Conservation (phyloP, 2,797 vertebrate genomes). For the Oryzias dopingdopingensis region DNA sequence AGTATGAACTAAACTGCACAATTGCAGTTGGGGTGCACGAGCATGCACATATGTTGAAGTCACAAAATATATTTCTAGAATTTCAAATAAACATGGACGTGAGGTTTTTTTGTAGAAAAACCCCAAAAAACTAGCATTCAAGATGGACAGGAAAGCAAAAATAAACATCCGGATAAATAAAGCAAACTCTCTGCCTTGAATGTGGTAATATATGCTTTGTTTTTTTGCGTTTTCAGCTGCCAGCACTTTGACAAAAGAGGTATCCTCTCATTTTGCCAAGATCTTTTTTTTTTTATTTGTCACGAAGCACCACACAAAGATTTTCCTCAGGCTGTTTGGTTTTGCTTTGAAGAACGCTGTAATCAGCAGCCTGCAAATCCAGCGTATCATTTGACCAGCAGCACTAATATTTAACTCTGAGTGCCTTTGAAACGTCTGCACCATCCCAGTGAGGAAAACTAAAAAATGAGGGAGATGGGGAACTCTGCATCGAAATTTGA, state of each 20-base stretch:
- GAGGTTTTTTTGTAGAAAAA: too few species aligned
- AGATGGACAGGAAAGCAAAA: too few species aligned
- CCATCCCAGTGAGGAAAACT: slow-evolving; percentile 11
- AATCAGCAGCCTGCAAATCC: slow-evolving; percentile 56
- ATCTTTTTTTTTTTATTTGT: slow-evolving; percentile 10
- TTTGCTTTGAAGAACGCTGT: slow-evolving; percentile 35
- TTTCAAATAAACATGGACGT: too few species aligned
- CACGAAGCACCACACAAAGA: slow-evolving; percentile 25
- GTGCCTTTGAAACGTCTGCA: slow-evolving; percentile 42
- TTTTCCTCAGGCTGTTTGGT: slow-evolving; percentile 41
- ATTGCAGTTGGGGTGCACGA: too few species aligned
- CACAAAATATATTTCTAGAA: too few species aligned
- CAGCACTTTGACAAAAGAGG: slow-evolving; percentile 13
- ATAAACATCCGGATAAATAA: too few species aligned
- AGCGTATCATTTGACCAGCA: slow-evolving; percentile 54
- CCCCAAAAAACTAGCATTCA: too few species aligned
- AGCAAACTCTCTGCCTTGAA: not conserved
- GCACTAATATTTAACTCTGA: slow-evolving; percentile 49
- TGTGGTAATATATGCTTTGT: not conserved
- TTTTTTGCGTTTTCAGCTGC: slow-evolving; percentile 11
- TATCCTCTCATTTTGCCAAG: slow-evolving; percentile 12
- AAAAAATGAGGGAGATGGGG: too few species aligned
- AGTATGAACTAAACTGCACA: too few species aligned
- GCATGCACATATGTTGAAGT: too few species aligned
- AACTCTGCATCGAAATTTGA: slow-evolving; percentile 29